phyloP scores from a whole-genome alignment of 2,888 invertebrate genomes.

The Sialis lutaria region DNA sequence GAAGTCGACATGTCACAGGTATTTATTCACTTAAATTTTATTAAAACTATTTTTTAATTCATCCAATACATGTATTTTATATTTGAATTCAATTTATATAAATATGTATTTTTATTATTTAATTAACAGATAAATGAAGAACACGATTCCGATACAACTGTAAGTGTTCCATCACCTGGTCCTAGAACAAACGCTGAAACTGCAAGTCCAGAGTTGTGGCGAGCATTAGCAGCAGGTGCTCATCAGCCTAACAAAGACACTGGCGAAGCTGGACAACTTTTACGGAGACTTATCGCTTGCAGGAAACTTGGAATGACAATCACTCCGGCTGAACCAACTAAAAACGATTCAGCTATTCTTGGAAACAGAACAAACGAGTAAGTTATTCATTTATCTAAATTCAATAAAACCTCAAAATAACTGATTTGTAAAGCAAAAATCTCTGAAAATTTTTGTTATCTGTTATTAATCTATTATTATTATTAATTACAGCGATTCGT shows the following conservation, averaged over 20 bases:
- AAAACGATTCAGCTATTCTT: background rate
- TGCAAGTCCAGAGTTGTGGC: conserved; percentile 27
- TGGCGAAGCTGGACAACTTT: conserved; percentile 57
- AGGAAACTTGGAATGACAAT: conserved; percentile 55
- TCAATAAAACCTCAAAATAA: no score
- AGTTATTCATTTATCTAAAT: background rate
- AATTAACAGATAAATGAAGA: conserved; percentile 20
- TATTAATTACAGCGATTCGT: background rate
- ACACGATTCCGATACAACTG: conserved; percentile 23
- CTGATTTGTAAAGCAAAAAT: background rate
- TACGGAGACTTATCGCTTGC: conserved; percentile 60
- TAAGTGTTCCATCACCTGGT: conserved; percentile 19
- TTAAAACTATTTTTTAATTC: background rate
- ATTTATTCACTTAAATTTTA: conserved; percentile 6
- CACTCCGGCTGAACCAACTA: conserved; percentile 25
- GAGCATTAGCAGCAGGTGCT: conserved; percentile 36
- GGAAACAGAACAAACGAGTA: conserved; percentile 3
- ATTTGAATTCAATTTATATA: background rate
- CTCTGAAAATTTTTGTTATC: background rate
- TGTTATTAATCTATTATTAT: background rate
- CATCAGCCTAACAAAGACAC: conserved; percentile 38
- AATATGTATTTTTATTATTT: background rate
- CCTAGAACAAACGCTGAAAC: conserved; percentile 21
- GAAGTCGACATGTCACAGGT: conserved; percentile 49
- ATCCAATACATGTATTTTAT: background rate